Evolutionary conservation across 2,888 invertebrate genomes (phyloP), one percentile per base, ranked within the genome.

Genomic region (Thymelicus sylvestris): DNA sequence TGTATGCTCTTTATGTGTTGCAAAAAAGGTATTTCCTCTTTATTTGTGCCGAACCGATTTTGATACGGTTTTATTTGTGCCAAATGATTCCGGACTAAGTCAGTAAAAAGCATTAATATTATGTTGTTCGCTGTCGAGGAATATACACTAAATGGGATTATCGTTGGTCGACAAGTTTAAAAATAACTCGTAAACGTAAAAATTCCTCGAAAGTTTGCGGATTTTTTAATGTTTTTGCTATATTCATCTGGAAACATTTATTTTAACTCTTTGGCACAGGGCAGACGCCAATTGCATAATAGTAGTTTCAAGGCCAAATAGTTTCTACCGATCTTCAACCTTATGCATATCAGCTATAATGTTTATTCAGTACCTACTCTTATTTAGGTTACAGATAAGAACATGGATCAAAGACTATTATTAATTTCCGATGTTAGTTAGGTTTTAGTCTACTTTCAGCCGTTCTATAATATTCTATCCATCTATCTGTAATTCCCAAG

Each of bases 251-350:
- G n/a, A 24, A 41, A 44, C 44, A 50, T 64, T 50, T 38, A 38
- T 64, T 64, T 55, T 24, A 55, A 55, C 19, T 55, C 55, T 12
- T 55, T 64, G 64, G 64, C 64, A 64, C 64, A 39, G 38, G 64
- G n/a, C 31, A 12, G 38, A 52, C 50, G 47, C 12, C 4, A 12
- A 13, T 64, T 64, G 64, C 64, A 50, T 64, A 64, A 64, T 52
- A 39, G 52, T n/a, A 52, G n/a, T 41, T 50, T 41, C 50, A 62
- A 62, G 59, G 50, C 7, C 41, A n/a, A 47, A 31, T 52, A n/a
- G 50, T 48, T 47, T 39, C 64, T 15, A 15, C 19, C 39, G 48
- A 64, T 39, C 39, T 52, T 63, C 38, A 15, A 64, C 64, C 52
- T 64, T 31, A 64, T 52, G 7, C 50, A n/a, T 63, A 38, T 47